Evolutionary conservation across 2,797 vertebrate species (phyloP).

Genomic region (Hirundo rustica): DNA sequence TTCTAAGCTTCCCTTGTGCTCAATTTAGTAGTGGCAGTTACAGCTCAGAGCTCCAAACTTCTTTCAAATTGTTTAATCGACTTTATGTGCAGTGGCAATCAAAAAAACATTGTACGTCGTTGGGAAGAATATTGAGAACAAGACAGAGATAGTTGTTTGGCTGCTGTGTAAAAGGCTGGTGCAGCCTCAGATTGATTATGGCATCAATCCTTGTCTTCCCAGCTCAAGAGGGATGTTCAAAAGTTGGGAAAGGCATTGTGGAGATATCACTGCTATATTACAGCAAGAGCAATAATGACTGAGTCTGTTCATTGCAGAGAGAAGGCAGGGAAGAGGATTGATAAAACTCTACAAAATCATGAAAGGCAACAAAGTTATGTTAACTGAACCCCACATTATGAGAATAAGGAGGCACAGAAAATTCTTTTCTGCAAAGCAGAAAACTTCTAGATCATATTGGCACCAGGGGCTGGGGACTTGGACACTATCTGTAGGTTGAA

Average conservation of each 20-base stretch:
- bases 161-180: not conserved
- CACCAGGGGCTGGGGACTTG: not conserved
- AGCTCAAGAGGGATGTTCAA: not conserved
- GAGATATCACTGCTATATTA: not conserved
- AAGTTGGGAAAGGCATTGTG: not conserved
- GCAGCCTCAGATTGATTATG: not conserved
- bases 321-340: not conserved
- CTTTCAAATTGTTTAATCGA: not conserved
- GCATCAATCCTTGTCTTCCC: not conserved
- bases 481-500: accelerated
- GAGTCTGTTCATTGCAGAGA: accelerated
- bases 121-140: not conserved
- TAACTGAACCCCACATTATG: not conserved
- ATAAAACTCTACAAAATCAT: not conserved
- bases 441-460: not conserved
- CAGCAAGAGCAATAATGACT: not conserved
- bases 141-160: not conserved
- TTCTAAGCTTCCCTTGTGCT: not conserved
- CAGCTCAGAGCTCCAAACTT: not conserved
- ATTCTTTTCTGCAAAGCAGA: not conserved
- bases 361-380: not conserved
- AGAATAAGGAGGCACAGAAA: not conserved
- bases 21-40: not conserved
- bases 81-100: not conserved
- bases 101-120: accelerated